phyloP scores from a whole-genome alignment of 2,113 vertebrate species.

The Sterrhoptilus dennistouni region DNA sequence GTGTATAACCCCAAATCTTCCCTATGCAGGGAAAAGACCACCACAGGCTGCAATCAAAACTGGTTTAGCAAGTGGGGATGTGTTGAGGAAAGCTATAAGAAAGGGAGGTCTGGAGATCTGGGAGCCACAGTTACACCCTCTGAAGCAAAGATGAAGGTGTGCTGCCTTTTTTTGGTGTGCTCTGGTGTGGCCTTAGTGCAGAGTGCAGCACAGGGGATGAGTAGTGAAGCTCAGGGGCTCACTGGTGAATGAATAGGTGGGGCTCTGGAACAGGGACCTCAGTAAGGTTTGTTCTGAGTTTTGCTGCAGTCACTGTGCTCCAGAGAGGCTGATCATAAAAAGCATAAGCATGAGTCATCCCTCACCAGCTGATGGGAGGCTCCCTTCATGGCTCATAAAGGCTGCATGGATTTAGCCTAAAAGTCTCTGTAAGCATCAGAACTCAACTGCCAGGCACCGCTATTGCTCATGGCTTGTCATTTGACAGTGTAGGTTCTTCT shows the following conservation, averaged over 20 bases:
- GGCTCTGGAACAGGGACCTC: rapidly evolving
- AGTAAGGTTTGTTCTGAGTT: not conserved
- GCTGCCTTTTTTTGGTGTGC: not conserved
- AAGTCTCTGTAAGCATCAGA: not conserved
- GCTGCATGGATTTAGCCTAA: not conserved
- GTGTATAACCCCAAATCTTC: not conserved
- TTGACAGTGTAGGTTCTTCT: not conserved
- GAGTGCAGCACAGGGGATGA: not conserved
- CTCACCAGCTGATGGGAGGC: not conserved
- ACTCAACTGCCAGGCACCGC: not conserved
- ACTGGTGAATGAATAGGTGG: not conserved
- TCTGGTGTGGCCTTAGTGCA: not conserved
- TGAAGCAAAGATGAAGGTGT: not conserved
- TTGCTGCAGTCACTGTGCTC: not conserved
- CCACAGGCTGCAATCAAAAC: rapidly evolving
- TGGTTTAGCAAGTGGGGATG: not conserved
- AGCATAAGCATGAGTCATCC: not conserved
- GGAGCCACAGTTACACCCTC: not conserved
- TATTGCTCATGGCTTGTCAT: not conserved
- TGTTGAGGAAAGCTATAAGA: not conserved
- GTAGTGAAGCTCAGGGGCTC: not conserved
- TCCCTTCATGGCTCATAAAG: not conserved
- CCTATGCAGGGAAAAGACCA: not conserved
- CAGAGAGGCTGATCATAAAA: not conserved
- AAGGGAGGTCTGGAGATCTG: not conserved